Evolutionary conservation across 2,888 invertebrate genomes (phyloP).

Genomic region (Tetheella fluctuosa): DNA sequence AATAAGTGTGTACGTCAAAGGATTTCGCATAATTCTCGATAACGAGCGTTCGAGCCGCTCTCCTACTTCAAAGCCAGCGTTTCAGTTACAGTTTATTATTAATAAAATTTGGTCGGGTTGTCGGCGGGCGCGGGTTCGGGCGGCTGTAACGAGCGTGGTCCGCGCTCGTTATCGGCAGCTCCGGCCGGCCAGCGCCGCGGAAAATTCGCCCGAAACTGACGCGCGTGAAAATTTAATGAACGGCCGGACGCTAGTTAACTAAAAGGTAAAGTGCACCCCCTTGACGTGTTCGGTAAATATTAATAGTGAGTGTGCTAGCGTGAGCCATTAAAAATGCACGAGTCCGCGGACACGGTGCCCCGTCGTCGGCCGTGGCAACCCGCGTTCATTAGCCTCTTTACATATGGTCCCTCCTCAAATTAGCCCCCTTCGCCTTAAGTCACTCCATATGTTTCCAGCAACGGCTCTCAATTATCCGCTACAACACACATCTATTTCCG

Average conservation of each 20-base stretch:
- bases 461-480: conserved; percentile 46
- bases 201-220: conserved; percentile 84
- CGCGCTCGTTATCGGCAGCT: conserved; percentile 69
- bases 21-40: conserved; percentile 80
- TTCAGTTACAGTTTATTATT: conserved; percentile 83
- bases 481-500: conserved; percentile 53
- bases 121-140: conserved; percentile 43
- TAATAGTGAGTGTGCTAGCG: conserved; percentile 82
- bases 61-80: conserved; percentile 79
- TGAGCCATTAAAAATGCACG: conserved; percentile 83
- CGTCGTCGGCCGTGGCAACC: conserved; percentile 29
- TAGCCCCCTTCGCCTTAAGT: conserved; percentile 42
- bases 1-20: conserved; percentile 70
- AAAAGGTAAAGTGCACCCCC: conserved; percentile 85
- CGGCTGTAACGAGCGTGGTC: conserved; percentile 69
- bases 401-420: conserved; percentile 54
- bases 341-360: conserved; percentile 75
- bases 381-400: conserved; percentile 74
- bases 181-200: conserved; percentile 81
- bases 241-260: conserved; percentile 84
- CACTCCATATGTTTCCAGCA: conserved; percentile 18
- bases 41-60: conserved; percentile 79
- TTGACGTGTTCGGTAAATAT: conserved; percentile 85
- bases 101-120: conserved; percentile 81
- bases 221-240: conserved; percentile 85